These are phyloP conservation scores for Drosophila sordidula DNA, from an alignment of 2,888 invertebrate genomes.

Conservation along the genomic window DNA sequence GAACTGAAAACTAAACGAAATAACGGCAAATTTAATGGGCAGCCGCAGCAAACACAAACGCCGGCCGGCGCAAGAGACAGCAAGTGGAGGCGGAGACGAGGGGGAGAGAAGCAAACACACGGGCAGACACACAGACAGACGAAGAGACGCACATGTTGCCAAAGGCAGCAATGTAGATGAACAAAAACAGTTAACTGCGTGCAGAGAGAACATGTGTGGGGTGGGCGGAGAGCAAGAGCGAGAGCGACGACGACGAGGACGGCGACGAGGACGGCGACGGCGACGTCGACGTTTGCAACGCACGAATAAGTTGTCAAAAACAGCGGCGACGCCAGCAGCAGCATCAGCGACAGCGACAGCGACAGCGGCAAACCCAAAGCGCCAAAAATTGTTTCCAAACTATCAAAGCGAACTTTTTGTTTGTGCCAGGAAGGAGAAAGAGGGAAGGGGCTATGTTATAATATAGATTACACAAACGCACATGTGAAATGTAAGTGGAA, in stretches of 20 bases:
- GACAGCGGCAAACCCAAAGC: slow-evolving; percentile 65
- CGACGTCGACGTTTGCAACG: slow-evolving; percentile 33
- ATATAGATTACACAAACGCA: slow-evolving; percentile 60
- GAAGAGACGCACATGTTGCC: slow-evolving; percentile 61
- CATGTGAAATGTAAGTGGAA: slow-evolving; percentile 23
- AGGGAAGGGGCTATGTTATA: slow-evolving; percentile 38
- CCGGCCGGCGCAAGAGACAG: slow-evolving; percentile 17
- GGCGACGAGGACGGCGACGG: slow-evolving; percentile 8
- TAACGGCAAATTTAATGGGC: slow-evolving; percentile 33
- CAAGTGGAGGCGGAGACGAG: neutral
- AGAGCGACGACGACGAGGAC: slow-evolving; percentile 3
- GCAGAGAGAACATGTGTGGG: neutral
- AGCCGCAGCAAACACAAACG: slow-evolving; percentile 12
- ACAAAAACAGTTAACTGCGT: slow-evolving; percentile 27
- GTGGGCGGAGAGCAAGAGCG: slow-evolving; percentile 1
- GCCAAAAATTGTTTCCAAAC: slow-evolving; percentile 67
- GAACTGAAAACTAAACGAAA: slow-evolving; percentile 14
- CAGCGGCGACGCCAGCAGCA: slow-evolving; percentile 38
- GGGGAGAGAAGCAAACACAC: neutral
- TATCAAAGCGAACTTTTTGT: slow-evolving; percentile 73
- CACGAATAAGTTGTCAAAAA: slow-evolving; percentile 72
- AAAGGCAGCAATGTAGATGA: slow-evolving; percentile 47
- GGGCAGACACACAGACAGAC: slow-evolving; percentile 2
- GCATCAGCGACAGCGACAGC: slow-evolving; percentile 5
- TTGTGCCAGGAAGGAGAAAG: neutral